These are phyloP conservation scores for Polyergus mexicanus DNA, from an alignment of 1,140 invertebrate genomes.

Conservation along the genomic window DNA sequence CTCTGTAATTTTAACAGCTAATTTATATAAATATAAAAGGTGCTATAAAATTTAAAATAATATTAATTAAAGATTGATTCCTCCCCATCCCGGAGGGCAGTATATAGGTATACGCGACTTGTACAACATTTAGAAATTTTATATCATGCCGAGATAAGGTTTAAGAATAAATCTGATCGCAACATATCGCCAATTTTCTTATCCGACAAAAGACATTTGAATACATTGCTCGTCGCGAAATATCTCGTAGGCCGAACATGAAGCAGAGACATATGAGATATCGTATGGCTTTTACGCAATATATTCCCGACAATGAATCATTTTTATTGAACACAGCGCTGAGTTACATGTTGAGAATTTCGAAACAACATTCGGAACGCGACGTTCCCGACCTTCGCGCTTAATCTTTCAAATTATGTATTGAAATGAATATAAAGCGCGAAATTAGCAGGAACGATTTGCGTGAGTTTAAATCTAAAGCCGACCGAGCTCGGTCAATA, in stretches of 20 bases:
- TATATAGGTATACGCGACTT: background rate
- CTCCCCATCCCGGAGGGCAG: too few species aligned
- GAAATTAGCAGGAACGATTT: constrained; percentile 12
- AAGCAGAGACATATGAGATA: constrained; percentile 38
- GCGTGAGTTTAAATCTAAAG: background rate
- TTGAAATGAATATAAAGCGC: constrained; percentile 1
- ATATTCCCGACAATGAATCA: constrained; percentile 36
- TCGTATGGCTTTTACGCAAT: constrained; percentile 37
- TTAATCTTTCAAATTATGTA: constrained; percentile 7
- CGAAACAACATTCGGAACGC: constrained; percentile 18
- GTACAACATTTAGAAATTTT: background rate
- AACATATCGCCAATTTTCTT: constrained; percentile 25
- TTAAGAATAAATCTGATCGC: background rate
- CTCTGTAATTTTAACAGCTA: background rate
- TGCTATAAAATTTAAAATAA: background rate
- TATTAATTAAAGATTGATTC: background rate
- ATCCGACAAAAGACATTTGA: constrained; percentile 22
- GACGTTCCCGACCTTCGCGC: constrained; percentile 1
- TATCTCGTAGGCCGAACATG: constrained; percentile 50
- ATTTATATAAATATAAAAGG: background rate
- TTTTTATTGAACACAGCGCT: constrained; percentile 39
- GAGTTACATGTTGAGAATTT: background rate
- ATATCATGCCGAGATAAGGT: background rate
- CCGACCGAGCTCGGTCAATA: background rate
- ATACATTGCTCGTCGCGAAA: constrained; percentile 32